phyloP scores from a whole-genome alignment of 2,113 vertebrate genomes.

The Phodopus roborovskii region DNA sequence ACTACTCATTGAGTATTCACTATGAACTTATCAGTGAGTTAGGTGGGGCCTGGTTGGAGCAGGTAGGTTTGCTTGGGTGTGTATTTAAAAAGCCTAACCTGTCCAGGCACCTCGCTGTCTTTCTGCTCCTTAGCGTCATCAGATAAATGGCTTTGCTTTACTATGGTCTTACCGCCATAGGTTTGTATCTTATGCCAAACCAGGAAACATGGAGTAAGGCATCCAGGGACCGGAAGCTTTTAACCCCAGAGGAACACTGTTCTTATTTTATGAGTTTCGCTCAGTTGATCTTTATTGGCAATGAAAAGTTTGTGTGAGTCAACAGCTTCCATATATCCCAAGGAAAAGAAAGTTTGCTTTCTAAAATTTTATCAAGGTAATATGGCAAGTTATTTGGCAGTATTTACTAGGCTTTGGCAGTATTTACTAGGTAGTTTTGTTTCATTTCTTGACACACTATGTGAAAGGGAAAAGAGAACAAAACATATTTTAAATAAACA shows the following conservation, averaged over 20 bases:
- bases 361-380: neutral
- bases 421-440: neutral
- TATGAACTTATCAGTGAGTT: too few relatives aligned
- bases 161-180: neutral
- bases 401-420: neutral
- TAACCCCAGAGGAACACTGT: neutral
- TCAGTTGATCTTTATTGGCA: neutral
- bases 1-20: too few relatives aligned
- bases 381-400: neutral
- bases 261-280: neutral
- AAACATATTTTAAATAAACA: neutral
- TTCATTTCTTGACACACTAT: constrained; percentile 3
- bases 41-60: neutral
- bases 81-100: neutral
- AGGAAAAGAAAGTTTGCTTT: neutral
- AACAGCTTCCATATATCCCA: neutral
- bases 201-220: neutral
- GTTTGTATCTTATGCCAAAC: neutral
- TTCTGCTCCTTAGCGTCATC: neutral
- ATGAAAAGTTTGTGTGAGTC: neutral
- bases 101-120: neutral
- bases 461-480: neutral
- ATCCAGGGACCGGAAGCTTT: neutral
- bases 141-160: neutral
- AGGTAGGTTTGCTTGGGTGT: neutral